Base-by-base conservation (phyloP, 37 sponge, comb jelly and placozoan genomes). In the Ianthella basta region DNA sequence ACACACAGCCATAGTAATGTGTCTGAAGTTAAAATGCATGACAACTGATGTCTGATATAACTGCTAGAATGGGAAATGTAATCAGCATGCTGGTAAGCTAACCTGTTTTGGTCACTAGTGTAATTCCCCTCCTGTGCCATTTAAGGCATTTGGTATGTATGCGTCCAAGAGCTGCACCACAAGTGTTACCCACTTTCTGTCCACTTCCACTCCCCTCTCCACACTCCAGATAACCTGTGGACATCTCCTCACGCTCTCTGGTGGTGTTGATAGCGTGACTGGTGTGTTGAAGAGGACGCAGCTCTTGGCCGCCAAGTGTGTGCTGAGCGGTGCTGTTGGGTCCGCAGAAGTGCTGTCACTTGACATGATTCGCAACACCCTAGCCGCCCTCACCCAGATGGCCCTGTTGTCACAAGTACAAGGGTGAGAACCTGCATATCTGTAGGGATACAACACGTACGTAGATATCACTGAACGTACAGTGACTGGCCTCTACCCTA, bases 331-430 rank as follows among this genome's bases (percentile, higher is more conserved):
- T 90, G 85, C 20, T 53, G 59, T 79, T 4, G 23, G 15, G 14
- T 30, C 25, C 4, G 15, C 16, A 23, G 93, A 95, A 60, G 20
- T 70, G 8, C 84, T 95, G 19, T 95, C 95, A 5, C 44, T 87
- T 69, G 95, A 91, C 4, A 39, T 89, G n/a, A 66, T 89, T 54
- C 89, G 82, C 54, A 95, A 95, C 68, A 66, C 88, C 53, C 68
- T 95, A 32, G 73, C 83, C 35, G 89, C 95, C 5, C 91, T 95
- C 59, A 87, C 83, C 23, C 73, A 83, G 20, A 72, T 82, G 32
- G 85, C 83, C 5, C 70, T 94, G 39, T 80, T 94, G 34, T 81
- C 59, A 14, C 86, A 90, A 40, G 82, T 82, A 25, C 75, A 66
- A 13, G 79, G 57, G 82, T 84, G 83, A 63, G 83, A 14, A 59